Base-by-base conservation (phyloP, 2,113 vertebrate genomes). In the Lagopus leucura region DNA sequence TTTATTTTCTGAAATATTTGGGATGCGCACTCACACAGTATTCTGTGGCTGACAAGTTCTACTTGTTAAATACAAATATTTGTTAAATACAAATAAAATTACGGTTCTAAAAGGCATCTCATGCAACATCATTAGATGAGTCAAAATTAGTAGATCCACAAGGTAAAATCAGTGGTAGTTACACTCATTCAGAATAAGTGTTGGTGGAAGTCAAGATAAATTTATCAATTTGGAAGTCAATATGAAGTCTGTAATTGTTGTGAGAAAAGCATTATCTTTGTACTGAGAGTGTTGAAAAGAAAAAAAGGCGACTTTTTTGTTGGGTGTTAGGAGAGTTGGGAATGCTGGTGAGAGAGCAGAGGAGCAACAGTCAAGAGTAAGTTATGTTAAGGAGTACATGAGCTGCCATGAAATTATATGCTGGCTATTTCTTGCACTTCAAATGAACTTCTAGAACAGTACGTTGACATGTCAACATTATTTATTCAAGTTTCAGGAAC, bases 391-490 rank as follows among this genome's bases (percentile, higher is more conserved):
- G 21, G 30, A 75, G 54, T 16, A 80, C 38, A 87, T 0, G 0
- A 66, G 34, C 58, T 45, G 16, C 45, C 71, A 77, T 77, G 66
- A 94, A 94, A 85, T 79, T 73, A 54, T 85, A 80, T 94, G 84
- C 82, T 69, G 48, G 18, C 70, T 86, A 55, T 75, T 92, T 89
- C 42, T 82, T 74, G 58, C 40, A 70, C 21, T 91, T 85, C 36
- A 76, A 69, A 86, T 69, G 52, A 87, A 94, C 58, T 82, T 96
- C 70, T 40, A 91, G n/a, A 85, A 36, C 60, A 92, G 45, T 3
- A 3, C 47, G 74, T 87, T 91, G 76, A 45, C 45, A 43, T 85
- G 87, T 32, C 55, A 79, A 48, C 45, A 55, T 60, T 9, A 92
- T 82, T 90, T 72, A 87, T 66, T 90, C 58, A 79, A 73, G 34